Evolutionary conservation across 2,113 vertebrate species (phyloP), one percentile per base, ranked within the genome.

Genomic region (Mormoops blainvillei): DNA sequence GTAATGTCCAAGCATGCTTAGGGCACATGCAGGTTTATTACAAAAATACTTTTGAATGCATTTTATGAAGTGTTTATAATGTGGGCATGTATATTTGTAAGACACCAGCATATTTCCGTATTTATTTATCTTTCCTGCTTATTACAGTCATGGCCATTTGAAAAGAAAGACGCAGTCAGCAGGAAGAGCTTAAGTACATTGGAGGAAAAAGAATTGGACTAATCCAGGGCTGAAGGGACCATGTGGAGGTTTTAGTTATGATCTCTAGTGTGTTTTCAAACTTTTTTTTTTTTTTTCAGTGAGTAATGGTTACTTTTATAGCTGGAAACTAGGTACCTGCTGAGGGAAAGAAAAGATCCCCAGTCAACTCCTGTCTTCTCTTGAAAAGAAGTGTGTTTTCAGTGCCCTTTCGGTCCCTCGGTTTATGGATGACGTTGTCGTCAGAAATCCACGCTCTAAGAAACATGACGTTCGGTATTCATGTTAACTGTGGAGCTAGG

Each of bases 261-360:
- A 96, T 94, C 94, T 83, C 63, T 54, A 50, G n/a, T 91, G 83
- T 87, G 86, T 93, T 96, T 96, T 94, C 96, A 96, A 97, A 95
- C 48, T n/a, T n/a, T n/a, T n/a, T n/a, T n/a, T n/a, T 94, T 95
- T 87, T 63, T 94, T 91, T 95, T 85, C 45, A 74, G 82, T 83
- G 94, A 95, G 73, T 67, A 92, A 95, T 84, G 74, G 41, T 86
- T 63, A 83, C 88, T 87, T 68, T 91, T 97, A 50, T 63, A 52
- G 61, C 68, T 67, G 31, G 86, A 87, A 97, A 96, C 83, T 33
- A 94, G 88, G 86, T 50, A 82, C 92, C 89, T 54, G 92, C 88
- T 54, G 92, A 92, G 96, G 96, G 95, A 94, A 94, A 97, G 94
- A 94, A 96, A 94, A 96, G 88, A 71, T 95, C 77, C 94, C 91